Evolutionary conservation across 2,888 invertebrate genomes (phyloP).

Genomic region (Eudemis profundana): DNA sequence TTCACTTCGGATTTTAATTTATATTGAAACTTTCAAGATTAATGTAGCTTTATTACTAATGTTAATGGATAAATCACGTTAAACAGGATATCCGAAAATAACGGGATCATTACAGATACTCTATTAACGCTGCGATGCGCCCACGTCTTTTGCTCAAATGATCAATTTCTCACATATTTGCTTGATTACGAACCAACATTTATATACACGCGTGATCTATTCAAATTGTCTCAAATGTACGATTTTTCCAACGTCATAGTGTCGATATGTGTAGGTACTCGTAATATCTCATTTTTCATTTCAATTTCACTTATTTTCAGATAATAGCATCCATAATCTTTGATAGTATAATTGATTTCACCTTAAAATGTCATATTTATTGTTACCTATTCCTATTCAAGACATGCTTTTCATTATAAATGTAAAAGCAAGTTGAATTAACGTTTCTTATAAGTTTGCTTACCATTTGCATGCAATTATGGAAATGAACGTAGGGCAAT

Average conservation of each 20-base stretch:
- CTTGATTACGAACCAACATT: background rate
- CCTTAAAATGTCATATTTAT: no score
- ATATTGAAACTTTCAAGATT: background rate
- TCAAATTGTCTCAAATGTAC: background rate
- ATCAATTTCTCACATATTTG: constrained; percentile 24
- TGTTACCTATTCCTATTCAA: no score
- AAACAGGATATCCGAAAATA: constrained; percentile 39
- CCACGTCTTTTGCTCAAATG: constrained; percentile 23
- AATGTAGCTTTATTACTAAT: constrained; percentile 6
- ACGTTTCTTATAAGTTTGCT: no score
- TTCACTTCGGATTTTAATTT: background rate
- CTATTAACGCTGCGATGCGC: constrained; percentile 20
- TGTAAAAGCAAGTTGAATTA: no score
- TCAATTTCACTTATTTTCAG: background rate
- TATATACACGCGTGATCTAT: background rate
- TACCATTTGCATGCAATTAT: no score
- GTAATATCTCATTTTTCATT: background rate
- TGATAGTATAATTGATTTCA: no score
- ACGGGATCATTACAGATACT: constrained; percentile 23
- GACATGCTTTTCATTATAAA: no score
- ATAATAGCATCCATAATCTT: no score
- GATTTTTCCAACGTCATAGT: background rate
- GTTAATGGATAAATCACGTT: constrained; percentile 2
- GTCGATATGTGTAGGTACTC: no score
- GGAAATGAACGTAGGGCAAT: no score